phyloP scores from a whole-genome alignment of 2,888 invertebrate species.

The Lithophane socia region DNA sequence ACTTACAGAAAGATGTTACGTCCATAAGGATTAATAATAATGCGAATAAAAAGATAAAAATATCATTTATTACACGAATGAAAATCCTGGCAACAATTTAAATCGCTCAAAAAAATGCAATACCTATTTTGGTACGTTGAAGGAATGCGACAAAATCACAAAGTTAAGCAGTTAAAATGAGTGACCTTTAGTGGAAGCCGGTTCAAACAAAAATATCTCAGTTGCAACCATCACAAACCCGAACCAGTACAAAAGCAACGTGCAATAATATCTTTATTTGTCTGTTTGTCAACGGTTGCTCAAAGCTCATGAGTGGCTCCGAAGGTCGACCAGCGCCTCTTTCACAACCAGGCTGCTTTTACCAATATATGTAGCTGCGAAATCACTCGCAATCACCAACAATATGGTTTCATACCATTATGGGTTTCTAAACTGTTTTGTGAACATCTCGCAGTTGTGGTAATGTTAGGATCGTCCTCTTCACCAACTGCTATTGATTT shows the following conservation, averaged over 20 bases:
- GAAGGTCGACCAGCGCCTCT: conserved; percentile 59
- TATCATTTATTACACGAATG: neutral
- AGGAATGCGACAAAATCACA: neutral
- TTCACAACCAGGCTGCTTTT: conserved; percentile 57
- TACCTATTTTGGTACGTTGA: neutral
- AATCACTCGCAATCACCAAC: conserved; percentile 34
- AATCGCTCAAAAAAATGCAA: neutral
- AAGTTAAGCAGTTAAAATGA: neutral
- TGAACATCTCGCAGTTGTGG: neutral
- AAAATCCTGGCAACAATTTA: neutral
- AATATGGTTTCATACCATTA: conserved; percentile 34
- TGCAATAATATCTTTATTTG: conserved; percentile 57
- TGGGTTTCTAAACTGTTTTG: conserved; percentile 39
- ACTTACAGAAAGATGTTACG: neutral
- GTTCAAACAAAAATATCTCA: neutral
- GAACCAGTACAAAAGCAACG: conserved; percentile 28
- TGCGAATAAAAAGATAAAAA: neutral
- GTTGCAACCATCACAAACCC: conserved; percentile 1
- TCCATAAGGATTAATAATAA: neutral
- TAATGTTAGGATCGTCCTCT: neutral
- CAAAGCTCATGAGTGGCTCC: conserved; percentile 51
- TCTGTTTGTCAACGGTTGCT: conserved; percentile 59
- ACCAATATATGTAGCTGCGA: conserved; percentile 49
- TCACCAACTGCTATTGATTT: neutral
- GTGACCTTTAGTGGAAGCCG: neutral